Evolutionary conservation across 2,113 vertebrate genomes (phyloP).

Genomic region (Pachycephala philippinensis): DNA sequence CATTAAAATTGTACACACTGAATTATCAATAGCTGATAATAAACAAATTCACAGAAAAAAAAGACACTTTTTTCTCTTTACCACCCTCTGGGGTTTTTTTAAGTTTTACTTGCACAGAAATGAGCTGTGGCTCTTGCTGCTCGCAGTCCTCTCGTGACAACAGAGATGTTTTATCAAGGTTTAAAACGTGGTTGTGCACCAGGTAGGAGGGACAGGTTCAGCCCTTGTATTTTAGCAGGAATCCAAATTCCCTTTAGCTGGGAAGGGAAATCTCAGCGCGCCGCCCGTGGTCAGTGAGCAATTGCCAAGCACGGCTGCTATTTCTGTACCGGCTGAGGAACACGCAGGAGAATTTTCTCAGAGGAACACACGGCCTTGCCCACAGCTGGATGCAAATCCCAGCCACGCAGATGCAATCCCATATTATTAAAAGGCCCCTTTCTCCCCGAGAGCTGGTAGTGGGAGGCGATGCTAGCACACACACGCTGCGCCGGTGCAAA

Average conservation of each 20-base stretch:
- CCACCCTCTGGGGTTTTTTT: background rate
- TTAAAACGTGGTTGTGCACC: background rate
- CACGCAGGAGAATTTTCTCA: background rate
- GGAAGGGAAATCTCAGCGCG: background rate
- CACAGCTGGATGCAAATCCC: background rate
- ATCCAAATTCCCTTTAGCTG: background rate
- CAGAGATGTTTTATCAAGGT: background rate
- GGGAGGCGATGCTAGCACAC: background rate
- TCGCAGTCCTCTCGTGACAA: background rate
- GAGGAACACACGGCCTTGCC: background rate
- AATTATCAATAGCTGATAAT: background rate
- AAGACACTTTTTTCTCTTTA: background rate
- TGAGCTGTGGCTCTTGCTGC: background rate
- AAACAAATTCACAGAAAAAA: background rate
- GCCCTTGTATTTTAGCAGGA: background rate
- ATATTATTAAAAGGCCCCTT: background rate
- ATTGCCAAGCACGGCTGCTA: background rate
- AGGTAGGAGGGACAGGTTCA: background rate
- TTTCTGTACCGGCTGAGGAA: constrained; percentile 24
- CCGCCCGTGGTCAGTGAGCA: background rate
- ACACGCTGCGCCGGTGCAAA: background rate
- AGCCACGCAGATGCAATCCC: background rate
- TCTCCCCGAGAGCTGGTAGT: background rate
- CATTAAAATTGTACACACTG: constrained; percentile 40
- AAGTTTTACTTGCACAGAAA: background rate